Evolutionary conservation across 2,797 vertebrate genomes (phyloP).

Genomic region (Scolopax bukidnonensis): DNA sequence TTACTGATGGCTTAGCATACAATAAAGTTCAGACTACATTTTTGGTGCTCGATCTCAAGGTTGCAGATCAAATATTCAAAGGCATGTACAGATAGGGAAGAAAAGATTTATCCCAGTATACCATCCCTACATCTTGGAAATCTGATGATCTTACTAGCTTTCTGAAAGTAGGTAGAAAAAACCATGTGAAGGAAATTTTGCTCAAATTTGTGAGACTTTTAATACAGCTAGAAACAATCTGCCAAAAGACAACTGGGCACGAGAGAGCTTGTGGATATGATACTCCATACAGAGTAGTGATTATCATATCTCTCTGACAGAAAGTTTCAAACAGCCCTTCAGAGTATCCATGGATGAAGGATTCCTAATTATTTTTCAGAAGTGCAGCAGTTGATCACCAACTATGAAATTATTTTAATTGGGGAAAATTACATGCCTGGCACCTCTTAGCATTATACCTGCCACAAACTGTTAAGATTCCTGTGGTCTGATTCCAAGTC

Average conservation of each 20-base stretch:
- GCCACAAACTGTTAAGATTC: neutral
- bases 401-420: conserved; percentile 56
- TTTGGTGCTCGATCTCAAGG: neutral
- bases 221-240: neutral
- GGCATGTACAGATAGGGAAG: neutral
- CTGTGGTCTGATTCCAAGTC: neutral
- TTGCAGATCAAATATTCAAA: neutral
- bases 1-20: neutral
- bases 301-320: neutral
- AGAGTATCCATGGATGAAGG: neutral
- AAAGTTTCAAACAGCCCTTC: neutral
- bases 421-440: neutral
- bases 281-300: neutral
- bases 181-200: neutral
- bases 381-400: neutral
- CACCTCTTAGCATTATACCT: neutral
- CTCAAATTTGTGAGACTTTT: neutral
- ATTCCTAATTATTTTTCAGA: conserved; percentile 28
- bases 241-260: neutral
- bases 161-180: neutral
- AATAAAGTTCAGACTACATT: neutral
- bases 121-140: neutral
- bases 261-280: neutral
- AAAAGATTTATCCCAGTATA: neutral
- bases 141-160: neutral